These are phyloP conservation scores for Formica aserva DNA, from an alignment of 2,888 invertebrate species.

Conservation along the genomic window DNA sequence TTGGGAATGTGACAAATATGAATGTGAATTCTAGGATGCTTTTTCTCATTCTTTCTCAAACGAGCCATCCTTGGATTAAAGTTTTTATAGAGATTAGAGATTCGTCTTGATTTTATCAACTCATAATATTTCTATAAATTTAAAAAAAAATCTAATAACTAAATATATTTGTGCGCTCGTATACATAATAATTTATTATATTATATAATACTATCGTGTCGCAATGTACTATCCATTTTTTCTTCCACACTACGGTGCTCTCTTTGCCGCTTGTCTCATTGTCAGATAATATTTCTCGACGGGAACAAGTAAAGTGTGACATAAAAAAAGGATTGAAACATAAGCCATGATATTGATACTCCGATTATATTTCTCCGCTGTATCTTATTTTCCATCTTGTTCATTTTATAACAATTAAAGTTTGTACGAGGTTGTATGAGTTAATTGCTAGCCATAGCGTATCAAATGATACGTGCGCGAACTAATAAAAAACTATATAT, in stretches of 20 bases:
- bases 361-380: not conserved
- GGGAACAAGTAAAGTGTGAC: not conserved
- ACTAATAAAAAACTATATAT: not conserved
- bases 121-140: not conserved
- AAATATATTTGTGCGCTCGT: too few species aligned
- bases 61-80: not conserved
- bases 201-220: not conserved
- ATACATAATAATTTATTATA: not conserved
- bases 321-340: not conserved
- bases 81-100: not conserved
- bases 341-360: not conserved
- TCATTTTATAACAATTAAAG: not conserved
- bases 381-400: constrained; percentile 12
- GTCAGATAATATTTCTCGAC: not conserved
- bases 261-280: not conserved
- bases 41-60: not conserved
- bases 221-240: not conserved
- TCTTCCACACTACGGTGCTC: constrained; percentile 4
- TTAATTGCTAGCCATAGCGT: not conserved
- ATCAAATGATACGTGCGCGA: not conserved
- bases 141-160: too few species aligned
- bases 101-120: not conserved
- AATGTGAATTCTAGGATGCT: not conserved
- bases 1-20: constrained; percentile 12
- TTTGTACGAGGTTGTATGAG: not conserved